Evolutionary conservation across 2,888 invertebrate genomes (phyloP).

Genomic region (Tiliacea citrago): DNA sequence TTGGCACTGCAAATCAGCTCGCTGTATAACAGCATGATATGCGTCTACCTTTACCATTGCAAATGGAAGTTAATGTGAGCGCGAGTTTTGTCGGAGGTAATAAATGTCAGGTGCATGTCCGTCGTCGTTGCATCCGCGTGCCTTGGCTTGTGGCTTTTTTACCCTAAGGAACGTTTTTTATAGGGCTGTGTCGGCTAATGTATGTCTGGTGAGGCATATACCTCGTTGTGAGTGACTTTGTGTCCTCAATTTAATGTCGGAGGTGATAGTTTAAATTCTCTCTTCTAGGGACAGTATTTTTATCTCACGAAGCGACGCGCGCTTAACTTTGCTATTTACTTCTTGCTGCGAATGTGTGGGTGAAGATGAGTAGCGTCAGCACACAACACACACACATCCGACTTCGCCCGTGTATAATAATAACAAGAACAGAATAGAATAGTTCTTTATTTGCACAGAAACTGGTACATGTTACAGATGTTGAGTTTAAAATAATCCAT

Average conservation of each 20-base stretch:
- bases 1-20: too few relatives aligned
- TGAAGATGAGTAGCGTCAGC: too few relatives aligned
- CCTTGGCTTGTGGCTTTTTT: constrained; percentile 56
- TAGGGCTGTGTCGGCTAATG: constrained; percentile 33
- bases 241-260: constrained; percentile 12
- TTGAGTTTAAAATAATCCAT: too few relatives aligned
- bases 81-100: constrained; percentile 74
- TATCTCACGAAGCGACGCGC: too few relatives aligned
- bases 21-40: constrained; percentile 30
- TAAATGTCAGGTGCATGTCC: constrained; percentile 77
- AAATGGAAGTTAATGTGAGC: constrained; percentile 73
- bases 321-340: too few relatives aligned
- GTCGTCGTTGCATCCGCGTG: constrained; percentile 60
- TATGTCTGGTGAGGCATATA: constrained; percentile 30
- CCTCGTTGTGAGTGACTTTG: constrained; percentile 19
- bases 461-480: too few relatives aligned
- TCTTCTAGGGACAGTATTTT: too few relatives aligned
- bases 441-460: too few relatives aligned
- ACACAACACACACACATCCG: too few relatives aligned
- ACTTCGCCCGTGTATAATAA: too few relatives aligned
- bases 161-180: constrained; percentile 54
- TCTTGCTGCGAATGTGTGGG: too few relatives aligned
- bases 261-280: neutral
- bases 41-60: constrained; percentile 59
- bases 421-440: too few relatives aligned